These are phyloP conservation scores for Botia kubotai DNA, from an alignment of 2,797 vertebrate species.

Conservation along the genomic window DNA sequence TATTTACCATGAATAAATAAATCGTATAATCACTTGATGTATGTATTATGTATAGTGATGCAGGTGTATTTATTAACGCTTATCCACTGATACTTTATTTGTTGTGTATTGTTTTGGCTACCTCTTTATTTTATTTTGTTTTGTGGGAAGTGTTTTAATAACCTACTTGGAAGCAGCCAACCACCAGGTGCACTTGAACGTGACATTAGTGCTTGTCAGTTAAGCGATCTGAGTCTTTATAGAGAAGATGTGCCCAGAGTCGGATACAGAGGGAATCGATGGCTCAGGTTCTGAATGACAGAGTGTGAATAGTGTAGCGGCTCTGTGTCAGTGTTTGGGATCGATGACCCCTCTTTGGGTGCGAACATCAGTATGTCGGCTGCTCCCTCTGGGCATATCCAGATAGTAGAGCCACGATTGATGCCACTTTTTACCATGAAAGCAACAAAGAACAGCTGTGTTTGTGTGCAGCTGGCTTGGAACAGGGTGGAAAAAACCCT, in stretches of 20 bases:
- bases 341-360: slow-evolving; percentile 26
- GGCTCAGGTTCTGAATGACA: slow-evolving; percentile 17
- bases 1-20: no score
- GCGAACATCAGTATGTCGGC: slow-evolving; percentile 16
- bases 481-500: slow-evolving; percentile 17
- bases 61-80: neutral
- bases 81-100: neutral
- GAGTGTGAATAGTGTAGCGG: slow-evolving; percentile 16
- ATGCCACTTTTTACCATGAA: no score
- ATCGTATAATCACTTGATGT: no score
- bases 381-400: slow-evolving; percentile 27
- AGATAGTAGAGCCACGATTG: slow-evolving; percentile 7
- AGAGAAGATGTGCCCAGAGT: slow-evolving; percentile 6
- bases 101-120: neutral
- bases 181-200: neutral
- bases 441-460: slow-evolving; percentile 22
- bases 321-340: slow-evolving; percentile 27
- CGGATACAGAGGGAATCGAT: slow-evolving; percentile 22
- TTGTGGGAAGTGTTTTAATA: neutral
- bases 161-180: neutral
- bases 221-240: slow-evolving; percentile 1
- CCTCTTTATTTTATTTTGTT: neutral
- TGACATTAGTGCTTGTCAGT: slow-evolving; percentile 2
- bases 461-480: slow-evolving; percentile 18
- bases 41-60: neutral